phyloP scores from a whole-genome alignment of 2,797 vertebrate species.

The Euthynnus affinis region DNA sequence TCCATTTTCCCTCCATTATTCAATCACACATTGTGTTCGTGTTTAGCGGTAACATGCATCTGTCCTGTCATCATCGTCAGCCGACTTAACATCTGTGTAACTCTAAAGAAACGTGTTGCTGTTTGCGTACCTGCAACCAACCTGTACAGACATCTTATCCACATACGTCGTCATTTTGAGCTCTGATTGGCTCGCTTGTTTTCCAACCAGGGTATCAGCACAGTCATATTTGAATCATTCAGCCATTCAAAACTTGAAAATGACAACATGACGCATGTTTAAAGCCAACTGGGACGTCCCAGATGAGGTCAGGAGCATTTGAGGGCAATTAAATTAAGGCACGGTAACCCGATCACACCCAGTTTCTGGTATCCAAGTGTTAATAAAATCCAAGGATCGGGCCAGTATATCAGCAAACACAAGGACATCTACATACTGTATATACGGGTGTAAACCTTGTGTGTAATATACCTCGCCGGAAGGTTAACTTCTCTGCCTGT shows the following conservation, averaged over 20 bases:
- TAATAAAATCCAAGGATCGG: constrained; percentile 19
- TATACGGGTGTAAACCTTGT: constrained; percentile 31
- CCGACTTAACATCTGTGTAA: too few relatives aligned
- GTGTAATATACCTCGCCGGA: constrained; percentile 73
- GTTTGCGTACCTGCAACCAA: too few relatives aligned
- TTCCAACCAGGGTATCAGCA: too few relatives aligned
- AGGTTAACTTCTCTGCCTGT: constrained; percentile 78
- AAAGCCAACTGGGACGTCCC: background rate
- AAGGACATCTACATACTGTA: constrained; percentile 30
- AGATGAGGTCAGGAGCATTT: background rate
- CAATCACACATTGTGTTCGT: too few relatives aligned
- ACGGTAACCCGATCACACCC: background rate
- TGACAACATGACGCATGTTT: background rate
- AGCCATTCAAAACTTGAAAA: background rate
- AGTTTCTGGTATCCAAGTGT: constrained; percentile 1
- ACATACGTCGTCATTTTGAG: too few relatives aligned
- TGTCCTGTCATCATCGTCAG: too few relatives aligned
- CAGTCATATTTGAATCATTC: background rate
- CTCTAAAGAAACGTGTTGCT: too few relatives aligned
- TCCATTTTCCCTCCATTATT: too few relatives aligned
- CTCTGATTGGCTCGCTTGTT: background rate
- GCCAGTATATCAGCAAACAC: constrained; percentile 59
- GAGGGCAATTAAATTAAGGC: background rate
- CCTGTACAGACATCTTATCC: too few relatives aligned
- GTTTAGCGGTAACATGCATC: too few relatives aligned